These are phyloP conservation scores for Labeo rohita DNA, from an alignment of 2,113 vertebrate genomes.

Conservation along the genomic window DNA sequence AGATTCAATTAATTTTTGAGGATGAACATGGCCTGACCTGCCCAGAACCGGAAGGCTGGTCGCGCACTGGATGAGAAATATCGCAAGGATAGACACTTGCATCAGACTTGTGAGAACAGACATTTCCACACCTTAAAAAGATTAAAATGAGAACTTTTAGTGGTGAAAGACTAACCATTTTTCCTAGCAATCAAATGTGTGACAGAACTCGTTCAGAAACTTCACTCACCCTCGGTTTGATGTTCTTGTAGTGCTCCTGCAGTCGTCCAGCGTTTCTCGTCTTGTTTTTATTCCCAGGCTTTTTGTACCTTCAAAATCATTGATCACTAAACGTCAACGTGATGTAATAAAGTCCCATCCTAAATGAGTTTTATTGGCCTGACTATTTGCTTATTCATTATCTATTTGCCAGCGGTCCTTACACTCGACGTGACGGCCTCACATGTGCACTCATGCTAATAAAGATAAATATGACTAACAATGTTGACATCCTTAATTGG, in stretches of 20 bases:
- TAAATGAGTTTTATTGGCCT: conserved; percentile 61
- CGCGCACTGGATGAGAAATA: conserved; percentile 64
- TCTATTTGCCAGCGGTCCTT: conserved; percentile 37
- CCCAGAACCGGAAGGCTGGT: conserved; percentile 64
- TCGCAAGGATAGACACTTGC: conserved; percentile 65
- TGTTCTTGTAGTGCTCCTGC: background rate
- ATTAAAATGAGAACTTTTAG: background rate
- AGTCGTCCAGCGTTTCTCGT: background rate
- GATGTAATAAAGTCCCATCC: conserved; percentile 48
- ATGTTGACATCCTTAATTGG: conserved; percentile 65
- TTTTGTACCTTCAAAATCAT: conserved; percentile 58
- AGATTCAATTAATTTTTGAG: background rate
- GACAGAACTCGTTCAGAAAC: background rate
- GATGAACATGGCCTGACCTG: conserved; percentile 59
- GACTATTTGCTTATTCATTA: conserved; percentile 67
- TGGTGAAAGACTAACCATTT: background rate
- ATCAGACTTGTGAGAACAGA: conserved; percentile 57
- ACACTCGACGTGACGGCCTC: background rate
- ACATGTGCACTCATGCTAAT: conserved; percentile 59
- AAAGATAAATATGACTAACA: conserved; percentile 61
- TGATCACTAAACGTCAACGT: conserved; percentile 30
- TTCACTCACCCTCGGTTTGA: conserved; percentile 13
- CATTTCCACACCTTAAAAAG: conserved; percentile 66
- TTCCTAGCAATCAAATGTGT: background rate
- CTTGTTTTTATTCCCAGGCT: background rate